These are phyloP conservation scores for Amia ocellicauda DNA, from an alignment of 2,113 vertebrate genomes.

Conservation along the genomic window DNA sequence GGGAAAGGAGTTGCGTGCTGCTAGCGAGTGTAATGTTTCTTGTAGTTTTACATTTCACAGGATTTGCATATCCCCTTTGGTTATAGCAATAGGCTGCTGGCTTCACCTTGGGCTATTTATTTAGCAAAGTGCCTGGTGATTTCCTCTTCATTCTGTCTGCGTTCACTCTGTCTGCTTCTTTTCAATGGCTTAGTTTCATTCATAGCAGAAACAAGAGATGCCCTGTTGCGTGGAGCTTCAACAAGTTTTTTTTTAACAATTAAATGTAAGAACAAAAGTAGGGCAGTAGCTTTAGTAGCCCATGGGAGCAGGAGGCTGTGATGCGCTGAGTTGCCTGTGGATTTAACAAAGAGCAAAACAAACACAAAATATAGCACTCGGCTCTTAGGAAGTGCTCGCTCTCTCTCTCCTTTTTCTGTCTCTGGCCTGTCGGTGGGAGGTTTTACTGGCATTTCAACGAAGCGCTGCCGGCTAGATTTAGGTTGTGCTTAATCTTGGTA, in stretches of 20 bases:
- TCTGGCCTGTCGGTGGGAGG: slow-evolving; percentile 54
- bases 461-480: slow-evolving; percentile 37
- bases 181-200: slow-evolving; percentile 36
- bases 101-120: slow-evolving; percentile 39
- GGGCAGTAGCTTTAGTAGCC: slow-evolving; percentile 24
- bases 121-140: slow-evolving; percentile 43
- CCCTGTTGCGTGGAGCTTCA: slow-evolving; percentile 24
- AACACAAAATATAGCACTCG: slow-evolving; percentile 26
- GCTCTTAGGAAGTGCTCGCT: slow-evolving; percentile 45
- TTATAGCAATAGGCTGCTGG: slow-evolving; percentile 27
- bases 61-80: too few relatives aligned
- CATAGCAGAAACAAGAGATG: slow-evolving; percentile 19
- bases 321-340: slow-evolving; percentile 27
- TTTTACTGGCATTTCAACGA: slow-evolving; percentile 48
- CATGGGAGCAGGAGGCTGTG: slow-evolving; percentile 19
- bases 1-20: too few relatives aligned
- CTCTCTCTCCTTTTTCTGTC: slow-evolving; percentile 43
- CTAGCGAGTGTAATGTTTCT: too few relatives aligned
- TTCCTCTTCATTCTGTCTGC: slow-evolving; percentile 5
- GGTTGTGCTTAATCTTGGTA: too few relatives aligned
- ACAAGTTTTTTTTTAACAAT: slow-evolving; percentile 26
- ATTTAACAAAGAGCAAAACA: slow-evolving; percentile 49
- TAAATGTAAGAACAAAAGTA: slow-evolving; percentile 30
- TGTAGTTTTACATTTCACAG: too few relatives aligned
- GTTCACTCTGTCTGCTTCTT: slow-evolving; percentile 32